Evolutionary conservation across 2,797 vertebrate species (phyloP), one percentile per base, ranked within the genome.

Genomic region (Urocyon cinereoargenteus): DNA sequence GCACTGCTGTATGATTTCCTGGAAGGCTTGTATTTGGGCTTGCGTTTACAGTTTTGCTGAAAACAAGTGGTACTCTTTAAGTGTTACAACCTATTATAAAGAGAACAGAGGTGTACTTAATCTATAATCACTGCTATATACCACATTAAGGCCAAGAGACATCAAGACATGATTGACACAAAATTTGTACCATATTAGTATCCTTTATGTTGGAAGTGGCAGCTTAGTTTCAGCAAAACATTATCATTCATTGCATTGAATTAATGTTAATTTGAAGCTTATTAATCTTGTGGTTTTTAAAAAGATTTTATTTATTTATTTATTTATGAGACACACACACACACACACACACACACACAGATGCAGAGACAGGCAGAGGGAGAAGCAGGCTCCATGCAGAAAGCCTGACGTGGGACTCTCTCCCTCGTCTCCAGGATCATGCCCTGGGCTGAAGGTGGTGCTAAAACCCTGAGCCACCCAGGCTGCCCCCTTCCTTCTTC

Each of bases 31-130:
- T 31, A 57, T 18, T 92, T 94, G 81, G 3, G 12, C 36, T 96
- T 73, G 49, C 97, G 36, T 96, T 97, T 94, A 73, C 22, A 36
- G 12, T 93, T 94, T 84, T 16, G 5, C 0, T 79, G 57, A 66
- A 94, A 62, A 91, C 36, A 96, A 96, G 57, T 75, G 90, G 82
- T 92, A 40, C 77, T 97, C 72, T 94, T 92, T 88, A 95, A 96
- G 96, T 75, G 36, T 90, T 90, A 86, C 88, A 86, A 83, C 36
- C 55, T 90, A 31, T 94, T 97, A 82, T 92, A 88, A 97, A 86
- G 90, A 95, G 55, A 94, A 90, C 28, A 55, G 86, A 97, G 40
- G 62, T 92, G 72, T n/a, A 73, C 36, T 97, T 92, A 85, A 90
- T 90, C 75, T 31, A 6, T 78, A 89, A 82, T 96, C 22, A 75